Conservation (phyloP, 2,113 vertebrate species). For the Mola mola region DNA sequence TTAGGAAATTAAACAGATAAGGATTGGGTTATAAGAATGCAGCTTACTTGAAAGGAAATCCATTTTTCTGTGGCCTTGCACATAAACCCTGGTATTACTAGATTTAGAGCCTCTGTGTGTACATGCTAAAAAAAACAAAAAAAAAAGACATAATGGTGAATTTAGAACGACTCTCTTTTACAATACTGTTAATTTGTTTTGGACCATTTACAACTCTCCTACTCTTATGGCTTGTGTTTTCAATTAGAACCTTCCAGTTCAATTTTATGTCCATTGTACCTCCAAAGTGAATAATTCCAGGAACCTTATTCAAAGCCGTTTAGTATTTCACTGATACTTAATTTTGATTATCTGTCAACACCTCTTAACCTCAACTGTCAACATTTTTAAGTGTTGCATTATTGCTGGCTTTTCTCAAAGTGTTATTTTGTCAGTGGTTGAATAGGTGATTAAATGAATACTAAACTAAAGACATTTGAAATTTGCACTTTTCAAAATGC, state of each 20-base stretch:
- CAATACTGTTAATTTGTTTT: slow-evolving; percentile 51
- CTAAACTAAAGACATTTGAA: too few species aligned
- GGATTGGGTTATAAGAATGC: slow-evolving; percentile 77
- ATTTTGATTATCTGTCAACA: slow-evolving; percentile 49
- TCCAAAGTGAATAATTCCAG: slow-evolving; percentile 21
- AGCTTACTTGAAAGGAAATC: slow-evolving; percentile 78
- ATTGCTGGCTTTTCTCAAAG: too few species aligned
- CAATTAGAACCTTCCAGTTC: slow-evolving; percentile 58
- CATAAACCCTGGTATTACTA: slow-evolving; percentile 75
- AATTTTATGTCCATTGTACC: slow-evolving; percentile 42
- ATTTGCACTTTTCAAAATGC: too few species aligned
- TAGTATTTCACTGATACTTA: slow-evolving; percentile 20
- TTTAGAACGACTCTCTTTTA: slow-evolving; percentile 57
- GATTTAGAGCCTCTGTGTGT: slow-evolving; percentile 62
- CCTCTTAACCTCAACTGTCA: too few species aligned
- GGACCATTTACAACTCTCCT: slow-evolving; percentile 43
- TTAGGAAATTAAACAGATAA: slow-evolving; percentile 82
- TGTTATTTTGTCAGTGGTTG: too few species aligned
- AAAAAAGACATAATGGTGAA: slow-evolving; percentile 45
- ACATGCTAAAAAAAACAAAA: slow-evolving; percentile 27
- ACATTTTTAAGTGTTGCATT: too few species aligned
- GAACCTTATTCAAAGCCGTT: slow-evolving; percentile 23
- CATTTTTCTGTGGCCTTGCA: slow-evolving; percentile 73
- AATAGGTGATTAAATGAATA: too few species aligned
- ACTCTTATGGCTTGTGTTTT: slow-evolving; percentile 53